A percentile compares a stretch with the other conserved stretches of the same genome.
phyloP scores from a whole-genome alignment of 2,888 invertebrate genomes.

The Drosophila antonietae region DNA sequence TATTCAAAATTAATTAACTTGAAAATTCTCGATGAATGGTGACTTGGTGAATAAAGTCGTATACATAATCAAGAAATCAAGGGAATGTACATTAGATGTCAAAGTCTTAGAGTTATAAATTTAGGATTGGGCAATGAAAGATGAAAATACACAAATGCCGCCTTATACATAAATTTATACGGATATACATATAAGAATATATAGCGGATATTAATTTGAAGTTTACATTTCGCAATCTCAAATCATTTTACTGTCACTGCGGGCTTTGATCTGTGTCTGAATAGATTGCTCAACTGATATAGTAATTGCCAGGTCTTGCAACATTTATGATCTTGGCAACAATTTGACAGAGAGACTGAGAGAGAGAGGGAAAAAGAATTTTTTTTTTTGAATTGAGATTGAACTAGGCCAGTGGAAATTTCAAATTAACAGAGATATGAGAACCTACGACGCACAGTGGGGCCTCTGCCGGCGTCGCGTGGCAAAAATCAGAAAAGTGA shows the following conservation, averaged over 20 bases:
- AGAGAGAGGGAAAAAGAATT: neutral
- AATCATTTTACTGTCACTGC: neutral
- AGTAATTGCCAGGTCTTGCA: neutral
- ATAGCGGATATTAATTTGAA: neutral
- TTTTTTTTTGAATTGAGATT: conserved; percentile 18
- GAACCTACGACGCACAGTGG: conserved; percentile 49
- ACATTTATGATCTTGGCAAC: conserved; percentile 25
- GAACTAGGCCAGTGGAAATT: conserved; percentile 72
- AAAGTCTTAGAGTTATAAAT: neutral
- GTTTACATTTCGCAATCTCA: neutral
- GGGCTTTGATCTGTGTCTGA: neutral
- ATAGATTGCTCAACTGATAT: conserved; percentile 1
- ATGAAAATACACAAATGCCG: neutral
- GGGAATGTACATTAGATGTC: neutral
- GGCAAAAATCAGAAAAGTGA: too few relatives aligned
- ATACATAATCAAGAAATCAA: neutral
- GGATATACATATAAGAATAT: neutral
- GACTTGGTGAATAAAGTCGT: neutral
- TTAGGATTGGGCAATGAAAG: neutral
- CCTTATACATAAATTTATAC: neutral
- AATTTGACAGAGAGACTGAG: neutral
- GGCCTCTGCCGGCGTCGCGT: too few relatives aligned
- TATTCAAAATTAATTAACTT: neutral
- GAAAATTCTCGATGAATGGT: neutral
- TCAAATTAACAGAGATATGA: conserved; percentile 71